phyloP scores from a whole-genome alignment of 2,797 vertebrate genomes.

The Microctenopoma lineatum region DNA sequence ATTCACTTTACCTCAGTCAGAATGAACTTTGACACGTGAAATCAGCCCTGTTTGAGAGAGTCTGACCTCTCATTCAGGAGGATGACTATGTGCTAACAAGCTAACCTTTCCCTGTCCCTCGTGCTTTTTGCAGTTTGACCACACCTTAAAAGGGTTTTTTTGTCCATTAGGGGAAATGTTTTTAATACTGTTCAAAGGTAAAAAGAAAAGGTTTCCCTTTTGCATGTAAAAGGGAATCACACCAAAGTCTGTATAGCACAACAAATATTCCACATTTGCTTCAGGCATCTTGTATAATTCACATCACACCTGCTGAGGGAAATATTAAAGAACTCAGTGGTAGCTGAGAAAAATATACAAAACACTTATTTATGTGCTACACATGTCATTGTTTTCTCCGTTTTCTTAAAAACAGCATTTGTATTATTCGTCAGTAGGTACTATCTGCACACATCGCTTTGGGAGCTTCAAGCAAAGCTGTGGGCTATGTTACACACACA shows the following conservation, averaged over 20 bases:
- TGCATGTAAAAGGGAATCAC: slow-evolving; percentile 46
- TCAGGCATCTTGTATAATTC: slow-evolving; percentile 65
- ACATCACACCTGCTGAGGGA: slow-evolving; percentile 52
- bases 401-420: slow-evolving; percentile 35
- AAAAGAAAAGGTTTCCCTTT: slow-evolving; percentile 4
- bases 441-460: slow-evolving; percentile 17
- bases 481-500: neutral
- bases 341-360: slow-evolving; percentile 26
- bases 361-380: slow-evolving; percentile 43
- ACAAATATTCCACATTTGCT: slow-evolving; percentile 63
- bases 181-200: no score
- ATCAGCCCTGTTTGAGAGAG: neutral
- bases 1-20: neutral
- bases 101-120: neutral
- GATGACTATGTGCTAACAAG: neutral
- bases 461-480: slow-evolving; percentile 10
- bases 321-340: slow-evolving; percentile 55
- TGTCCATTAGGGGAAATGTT: no score
- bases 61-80: no score
- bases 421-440: slow-evolving; percentile 15
- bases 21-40: neutral
- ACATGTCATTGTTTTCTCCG: slow-evolving; percentile 28
- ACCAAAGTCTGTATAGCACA: slow-evolving; percentile 35
- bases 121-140: neutral
- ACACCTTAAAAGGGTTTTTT: neutral